phyloP scores from a whole-genome alignment of 2,113 vertebrate genomes.

The Tachysurus fulvidraco region DNA sequence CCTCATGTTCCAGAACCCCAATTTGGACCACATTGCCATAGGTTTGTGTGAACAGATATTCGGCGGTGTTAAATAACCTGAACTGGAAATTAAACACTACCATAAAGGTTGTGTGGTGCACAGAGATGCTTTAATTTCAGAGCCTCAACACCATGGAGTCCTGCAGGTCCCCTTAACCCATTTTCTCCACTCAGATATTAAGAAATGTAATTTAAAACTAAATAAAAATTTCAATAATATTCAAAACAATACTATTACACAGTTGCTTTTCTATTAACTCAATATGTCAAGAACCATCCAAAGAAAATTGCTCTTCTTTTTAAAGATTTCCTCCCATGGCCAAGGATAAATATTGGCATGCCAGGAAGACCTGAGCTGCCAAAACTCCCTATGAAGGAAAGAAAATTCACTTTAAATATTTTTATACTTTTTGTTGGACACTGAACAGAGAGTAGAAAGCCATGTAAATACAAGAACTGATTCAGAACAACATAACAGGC shows the following conservation, averaged over 20 bases:
- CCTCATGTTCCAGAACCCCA: neutral
- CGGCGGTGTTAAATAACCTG: neutral
- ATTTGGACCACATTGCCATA: neutral
- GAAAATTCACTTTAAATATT: neutral
- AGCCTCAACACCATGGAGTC: slow-evolving; percentile 25
- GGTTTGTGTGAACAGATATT: too few relatives aligned
- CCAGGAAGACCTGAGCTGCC: slow-evolving; percentile 7
- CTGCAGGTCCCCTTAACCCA: slow-evolving; percentile 36
- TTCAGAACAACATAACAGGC: neutral
- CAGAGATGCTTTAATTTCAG: slow-evolving; percentile 39
- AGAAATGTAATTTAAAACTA: neutral
- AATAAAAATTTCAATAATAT: neutral
- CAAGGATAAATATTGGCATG: slow-evolving; percentile 1
- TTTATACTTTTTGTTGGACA: neutral
- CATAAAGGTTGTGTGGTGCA: neutral
- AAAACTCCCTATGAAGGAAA: slow-evolving; percentile 19
- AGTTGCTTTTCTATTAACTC: neutral
- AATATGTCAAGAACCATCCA: neutral
- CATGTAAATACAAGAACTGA: neutral
- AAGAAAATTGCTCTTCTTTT: neutral
- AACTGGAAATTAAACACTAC: neutral
- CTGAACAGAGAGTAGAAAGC: neutral
- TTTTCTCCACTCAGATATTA: slow-evolving; percentile 48
- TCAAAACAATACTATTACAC: neutral
- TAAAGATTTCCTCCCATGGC: neutral